phyloP scores from a whole-genome alignment of 1,140 invertebrate genomes.

The Drosophila nebulosa region DNA sequence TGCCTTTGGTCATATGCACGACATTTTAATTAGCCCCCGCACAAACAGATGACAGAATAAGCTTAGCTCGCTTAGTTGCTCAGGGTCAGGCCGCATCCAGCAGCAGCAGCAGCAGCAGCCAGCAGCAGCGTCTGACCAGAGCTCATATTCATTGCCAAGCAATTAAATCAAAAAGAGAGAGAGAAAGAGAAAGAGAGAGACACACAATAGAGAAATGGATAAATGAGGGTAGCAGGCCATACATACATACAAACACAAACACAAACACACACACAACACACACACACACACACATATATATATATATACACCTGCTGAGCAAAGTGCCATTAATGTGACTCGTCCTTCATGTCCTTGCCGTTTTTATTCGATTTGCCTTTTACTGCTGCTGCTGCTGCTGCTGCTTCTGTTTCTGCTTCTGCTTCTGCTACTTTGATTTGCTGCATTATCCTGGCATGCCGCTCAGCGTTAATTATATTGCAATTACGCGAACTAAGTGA shows the following conservation, averaged over 20 bases:
- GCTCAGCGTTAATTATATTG: conserved; percentile 54
- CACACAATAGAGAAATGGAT: too few relatives aligned
- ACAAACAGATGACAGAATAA: background rate
- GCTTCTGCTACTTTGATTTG: conserved; percentile 45
- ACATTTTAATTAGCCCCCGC: background rate
- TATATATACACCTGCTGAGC: background rate
- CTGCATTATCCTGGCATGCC: conserved; percentile 40
- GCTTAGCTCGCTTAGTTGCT: background rate
- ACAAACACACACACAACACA: too few relatives aligned
- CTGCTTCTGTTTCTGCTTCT: conserved; percentile 28
- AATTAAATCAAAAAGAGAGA: background rate
- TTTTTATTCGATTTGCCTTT: conserved; percentile 49
- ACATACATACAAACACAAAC: too few relatives aligned
- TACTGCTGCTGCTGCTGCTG: background rate
- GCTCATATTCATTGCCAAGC: background rate
- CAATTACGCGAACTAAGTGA: conserved; percentile 34
- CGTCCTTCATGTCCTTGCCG: conserved; percentile 19
- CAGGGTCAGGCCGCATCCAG: background rate
- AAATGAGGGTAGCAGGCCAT: background rate
- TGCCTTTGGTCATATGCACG: background rate
- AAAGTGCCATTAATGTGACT: conserved; percentile 2
- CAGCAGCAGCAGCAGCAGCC: background rate
- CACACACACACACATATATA: too few relatives aligned
- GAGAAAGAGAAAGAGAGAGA: background rate
- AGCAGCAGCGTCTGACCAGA: background rate